phyloP scores from a whole-genome alignment of 2,797 vertebrate genomes.

The Rhinatrema bivittatum region DNA sequence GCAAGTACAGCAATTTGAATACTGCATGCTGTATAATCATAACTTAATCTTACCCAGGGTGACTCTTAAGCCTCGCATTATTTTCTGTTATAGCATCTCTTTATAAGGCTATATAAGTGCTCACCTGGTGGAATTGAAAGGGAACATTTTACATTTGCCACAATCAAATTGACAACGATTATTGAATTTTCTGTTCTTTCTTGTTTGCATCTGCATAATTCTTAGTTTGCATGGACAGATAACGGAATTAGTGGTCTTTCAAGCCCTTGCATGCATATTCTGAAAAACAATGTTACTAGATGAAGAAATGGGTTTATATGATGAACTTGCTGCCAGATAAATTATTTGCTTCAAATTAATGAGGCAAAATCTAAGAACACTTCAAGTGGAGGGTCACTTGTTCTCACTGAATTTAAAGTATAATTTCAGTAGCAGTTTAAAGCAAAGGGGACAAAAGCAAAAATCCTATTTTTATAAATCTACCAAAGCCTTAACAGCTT shows the following conservation, averaged over 20 bases:
- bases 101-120: slow-evolving; percentile 4
- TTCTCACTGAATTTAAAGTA: too few relatives aligned
- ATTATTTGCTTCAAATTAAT: too few relatives aligned
- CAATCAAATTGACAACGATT: not conserved
- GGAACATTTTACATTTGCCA: not conserved
- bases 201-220: not conserved
- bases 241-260: not conserved
- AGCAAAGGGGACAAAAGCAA: too few relatives aligned
- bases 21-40: slow-evolving; percentile 35
- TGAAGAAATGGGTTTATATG: too few relatives aligned
- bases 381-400: too few relatives aligned
- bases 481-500: too few relatives aligned
- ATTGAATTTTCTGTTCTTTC: not conserved
- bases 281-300: too few relatives aligned
- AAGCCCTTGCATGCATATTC: too few relatives aligned
- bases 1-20: slow-evolving; percentile 40
- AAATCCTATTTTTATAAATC: too few relatives aligned
- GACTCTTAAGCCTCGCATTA: not conserved
- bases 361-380: too few relatives aligned
- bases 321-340: too few relatives aligned
- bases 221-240: not conserved
- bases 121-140: slow-evolving; percentile 5
- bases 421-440: too few relatives aligned
- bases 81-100: not conserved
- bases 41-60: slow-evolving; percentile 26